Conservation (phyloP, 2,797 vertebrate genomes). For the Diceros bicornis region DNA sequence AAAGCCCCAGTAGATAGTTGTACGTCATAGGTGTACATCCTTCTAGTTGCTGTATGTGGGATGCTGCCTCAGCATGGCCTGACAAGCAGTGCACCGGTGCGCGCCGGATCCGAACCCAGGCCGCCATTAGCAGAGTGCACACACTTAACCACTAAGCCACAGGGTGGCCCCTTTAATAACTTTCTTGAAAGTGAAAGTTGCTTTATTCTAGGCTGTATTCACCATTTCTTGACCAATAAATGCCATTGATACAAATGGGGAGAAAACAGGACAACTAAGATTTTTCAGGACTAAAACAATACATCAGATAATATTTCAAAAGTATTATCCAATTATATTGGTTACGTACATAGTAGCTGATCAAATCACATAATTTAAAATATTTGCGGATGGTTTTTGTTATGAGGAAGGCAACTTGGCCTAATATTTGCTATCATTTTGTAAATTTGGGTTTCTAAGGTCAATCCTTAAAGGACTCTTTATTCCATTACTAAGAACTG, state of each 20-base stretch:
- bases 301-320: conserved; percentile 1
- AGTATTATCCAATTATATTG: neutral
- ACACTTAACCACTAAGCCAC: too few species aligned
- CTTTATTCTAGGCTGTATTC: neutral
- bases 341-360: neutral
- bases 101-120: too few species aligned
- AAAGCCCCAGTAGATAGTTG: too few species aligned
- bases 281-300: neutral
- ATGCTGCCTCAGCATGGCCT: too few species aligned
- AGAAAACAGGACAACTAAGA: conserved; percentile 17
- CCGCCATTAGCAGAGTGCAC: too few species aligned
- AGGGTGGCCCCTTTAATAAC: neutral
- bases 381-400: conserved; percentile 44
- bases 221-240: neutral
- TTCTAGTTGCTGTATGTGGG: too few species aligned
- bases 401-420: conserved; percentile 7
- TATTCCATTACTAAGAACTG: conserved; percentile 25
- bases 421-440: conserved; percentile 52
- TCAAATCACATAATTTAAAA: conserved; percentile 30
- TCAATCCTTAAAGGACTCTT: conserved; percentile 39
- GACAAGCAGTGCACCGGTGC: too few species aligned
- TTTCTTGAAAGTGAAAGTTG: conserved; percentile 19
- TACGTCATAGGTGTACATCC: too few species aligned
- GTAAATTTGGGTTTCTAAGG: conserved; percentile 16
- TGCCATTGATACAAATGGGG: neutral